A percentile compares a stretch with the other conserved stretches of the same genome.
These are phyloP conservation scores for Neomicropteryx cornuta DNA, from an alignment of 1,140 invertebrate species.

Conservation along the genomic window DNA sequence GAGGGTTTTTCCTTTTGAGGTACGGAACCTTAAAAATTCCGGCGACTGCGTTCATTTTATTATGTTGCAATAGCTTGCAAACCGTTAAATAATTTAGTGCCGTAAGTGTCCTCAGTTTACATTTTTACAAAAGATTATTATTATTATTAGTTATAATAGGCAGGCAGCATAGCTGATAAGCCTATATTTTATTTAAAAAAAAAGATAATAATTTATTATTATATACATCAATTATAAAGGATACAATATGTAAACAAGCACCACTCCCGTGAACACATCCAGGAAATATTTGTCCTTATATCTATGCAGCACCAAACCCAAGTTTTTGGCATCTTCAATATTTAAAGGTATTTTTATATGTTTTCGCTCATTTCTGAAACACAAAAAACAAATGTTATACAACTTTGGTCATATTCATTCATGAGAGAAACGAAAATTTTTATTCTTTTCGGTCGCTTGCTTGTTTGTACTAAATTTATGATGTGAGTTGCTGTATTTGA, in stretches of 20 bases:
- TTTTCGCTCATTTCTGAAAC: slow-evolving; percentile 75
- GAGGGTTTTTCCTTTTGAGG: no score
- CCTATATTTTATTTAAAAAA: neutral
- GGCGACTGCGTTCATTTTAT: no score
- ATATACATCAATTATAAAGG: slow-evolving; percentile 50
- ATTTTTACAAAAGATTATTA: no score
- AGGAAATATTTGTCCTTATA: slow-evolving; percentile 94
- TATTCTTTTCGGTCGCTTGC: neutral
- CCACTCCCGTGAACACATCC: slow-evolving; percentile 82
- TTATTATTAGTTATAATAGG: no score
- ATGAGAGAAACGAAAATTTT: slow-evolving; percentile 6
- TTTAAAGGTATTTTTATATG: slow-evolving; percentile 86
- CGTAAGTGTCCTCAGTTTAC: no score
- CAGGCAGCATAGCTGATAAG: no score
- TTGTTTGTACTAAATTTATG: slow-evolving; percentile 2
- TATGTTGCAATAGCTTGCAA: no score
- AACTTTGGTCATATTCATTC: slow-evolving; percentile 5
- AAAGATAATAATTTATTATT: neutral
- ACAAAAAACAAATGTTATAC: slow-evolving; percentile 18
- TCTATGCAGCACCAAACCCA: slow-evolving; percentile 80
- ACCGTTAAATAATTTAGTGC: no score
- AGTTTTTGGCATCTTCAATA: slow-evolving; percentile 92
- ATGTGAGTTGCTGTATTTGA: no score
- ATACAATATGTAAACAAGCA: slow-evolving; percentile 97
- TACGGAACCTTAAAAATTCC: no score